Evolutionary conservation across 2,888 invertebrate genomes (phyloP).

Genomic region (Horisme vitalbata): DNA sequence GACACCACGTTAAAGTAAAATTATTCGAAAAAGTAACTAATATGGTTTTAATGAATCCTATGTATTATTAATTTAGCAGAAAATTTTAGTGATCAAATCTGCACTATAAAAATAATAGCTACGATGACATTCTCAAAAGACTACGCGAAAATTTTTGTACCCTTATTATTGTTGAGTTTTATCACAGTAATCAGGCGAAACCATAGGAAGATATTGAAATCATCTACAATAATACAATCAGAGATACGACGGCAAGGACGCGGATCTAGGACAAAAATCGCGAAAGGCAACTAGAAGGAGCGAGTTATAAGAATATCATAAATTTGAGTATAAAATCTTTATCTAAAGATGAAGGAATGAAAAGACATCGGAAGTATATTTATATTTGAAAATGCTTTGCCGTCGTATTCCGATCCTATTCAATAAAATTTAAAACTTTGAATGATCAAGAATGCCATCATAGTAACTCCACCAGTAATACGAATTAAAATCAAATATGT

Average conservation of each 20-base stretch:
- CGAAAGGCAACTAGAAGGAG: too few species aligned
- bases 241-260: not conserved
- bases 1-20: too few species aligned
- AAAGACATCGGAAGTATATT: not conserved
- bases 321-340: too few species aligned
- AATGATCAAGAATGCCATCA: conserved; percentile 29
- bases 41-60: too few species aligned
- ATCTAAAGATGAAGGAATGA: not conserved
- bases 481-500: conserved; percentile 27
- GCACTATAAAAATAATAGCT: conserved; percentile 24
- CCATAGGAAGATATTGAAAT: conserved; percentile 23
- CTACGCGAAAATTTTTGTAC: conserved; percentile 23
- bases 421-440: conserved; percentile 8
- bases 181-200: conserved; percentile 29
- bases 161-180: conserved; percentile 20
- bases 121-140: conserved; percentile 29
- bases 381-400: not conserved
- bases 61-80: too few species aligned
- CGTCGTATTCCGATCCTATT: not conserved
- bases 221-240: conserved; percentile 6
- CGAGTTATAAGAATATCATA: too few species aligned
- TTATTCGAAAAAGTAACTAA: too few species aligned
- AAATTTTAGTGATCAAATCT: conserved; percentile 34
- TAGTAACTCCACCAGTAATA: conserved; percentile 19
- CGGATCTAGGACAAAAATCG: too few species aligned